Evolutionary conservation across 2,888 invertebrate genomes (phyloP).

Genomic region (Endotricha flammealis): DNA sequence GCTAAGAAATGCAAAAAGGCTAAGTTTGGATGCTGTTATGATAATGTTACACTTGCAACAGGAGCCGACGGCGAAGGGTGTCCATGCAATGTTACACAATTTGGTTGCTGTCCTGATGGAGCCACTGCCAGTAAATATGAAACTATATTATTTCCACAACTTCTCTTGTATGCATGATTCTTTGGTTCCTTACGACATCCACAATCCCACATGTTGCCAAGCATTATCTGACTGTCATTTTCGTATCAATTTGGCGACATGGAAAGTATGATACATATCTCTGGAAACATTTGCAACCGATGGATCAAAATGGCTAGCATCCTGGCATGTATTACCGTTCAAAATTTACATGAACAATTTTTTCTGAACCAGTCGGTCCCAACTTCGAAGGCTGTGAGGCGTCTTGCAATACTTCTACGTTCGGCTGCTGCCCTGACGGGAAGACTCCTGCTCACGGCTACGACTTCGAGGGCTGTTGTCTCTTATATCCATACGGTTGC

Average conservation of each 20-base stretch:
- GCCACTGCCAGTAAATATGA: slow-evolving; percentile 75
- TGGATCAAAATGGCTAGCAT: too few relatives aligned
- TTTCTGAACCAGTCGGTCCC: too few relatives aligned
- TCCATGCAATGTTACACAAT: slow-evolving; percentile 79
- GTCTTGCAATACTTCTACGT: slow-evolving; percentile 82
- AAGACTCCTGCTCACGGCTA: slow-evolving; percentile 91
- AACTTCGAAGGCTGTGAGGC: slow-evolving; percentile 85
- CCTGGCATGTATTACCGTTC: too few relatives aligned
- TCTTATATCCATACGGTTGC: slow-evolving; percentile 87
- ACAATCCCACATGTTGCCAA: too few relatives aligned
- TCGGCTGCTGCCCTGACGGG: slow-evolving; percentile 93
- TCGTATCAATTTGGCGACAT: too few relatives aligned
- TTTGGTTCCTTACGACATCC: too few relatives aligned
- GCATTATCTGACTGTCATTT: too few relatives aligned
- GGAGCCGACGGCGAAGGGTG: slow-evolving; percentile 83
- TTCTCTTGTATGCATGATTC: too few relatives aligned
- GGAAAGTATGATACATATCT: too few relatives aligned
- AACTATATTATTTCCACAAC: neutral
- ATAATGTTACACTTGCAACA: slow-evolving; percentile 79
- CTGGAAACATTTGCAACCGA: too few relatives aligned
- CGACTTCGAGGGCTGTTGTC: slow-evolving; percentile 89
- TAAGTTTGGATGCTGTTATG: slow-evolving; percentile 87
- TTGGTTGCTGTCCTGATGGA: slow-evolving; percentile 87
- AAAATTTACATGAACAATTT: too few relatives aligned
- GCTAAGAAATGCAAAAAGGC: slow-evolving; percentile 67